Evolutionary conservation across 92 coral and sea anemone species (phyloP).

Genomic region (Muricea muricata): DNA sequence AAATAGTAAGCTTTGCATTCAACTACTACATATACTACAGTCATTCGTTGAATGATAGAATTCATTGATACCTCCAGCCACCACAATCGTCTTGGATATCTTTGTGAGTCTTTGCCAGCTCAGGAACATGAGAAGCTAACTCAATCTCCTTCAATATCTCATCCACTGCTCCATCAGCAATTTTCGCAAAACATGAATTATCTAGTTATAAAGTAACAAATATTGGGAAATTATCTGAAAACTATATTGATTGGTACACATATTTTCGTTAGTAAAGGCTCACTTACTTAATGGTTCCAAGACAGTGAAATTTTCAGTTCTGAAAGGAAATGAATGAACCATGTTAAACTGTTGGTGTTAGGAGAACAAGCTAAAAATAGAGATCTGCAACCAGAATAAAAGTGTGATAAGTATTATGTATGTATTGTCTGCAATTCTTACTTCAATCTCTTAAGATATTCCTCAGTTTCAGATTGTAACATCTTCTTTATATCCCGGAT

Average conservation of each 20-base stretch:
- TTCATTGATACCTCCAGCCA: slow-evolving; percentile 80
- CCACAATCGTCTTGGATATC: slow-evolving; percentile 70
- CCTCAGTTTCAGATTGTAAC: slow-evolving; percentile 71
- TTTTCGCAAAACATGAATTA: not conserved
- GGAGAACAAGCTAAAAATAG: too few relatives aligned
- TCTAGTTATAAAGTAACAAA: not conserved
- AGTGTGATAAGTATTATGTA: not conserved
- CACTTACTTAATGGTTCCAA: slow-evolving; percentile 85
- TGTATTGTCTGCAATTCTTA: slow-evolving; percentile 56
- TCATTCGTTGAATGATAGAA: not conserved
- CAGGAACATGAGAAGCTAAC: slow-evolving; percentile 80
- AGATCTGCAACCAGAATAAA: too few relatives aligned
- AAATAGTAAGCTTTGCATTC: not conserved
- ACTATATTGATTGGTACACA: too few relatives aligned
- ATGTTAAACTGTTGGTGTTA: not conserved
- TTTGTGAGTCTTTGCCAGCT: slow-evolving; percentile 72
- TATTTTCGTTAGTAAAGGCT: too few relatives aligned
- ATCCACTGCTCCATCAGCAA: slow-evolving; percentile 93
- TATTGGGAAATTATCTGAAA: not conserved
- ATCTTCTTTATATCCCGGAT: slow-evolving; percentile 73
- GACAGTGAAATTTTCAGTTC: slow-evolving; percentile 85
- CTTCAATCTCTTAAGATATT: slow-evolving; percentile 82
- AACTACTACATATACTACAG: too few relatives aligned
- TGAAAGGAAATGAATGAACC: slow-evolving; percentile 37
- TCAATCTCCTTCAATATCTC: slow-evolving; percentile 92